Base-by-base conservation (phyloP, 2,888 invertebrate species). In the Sesamia inferens region DNA sequence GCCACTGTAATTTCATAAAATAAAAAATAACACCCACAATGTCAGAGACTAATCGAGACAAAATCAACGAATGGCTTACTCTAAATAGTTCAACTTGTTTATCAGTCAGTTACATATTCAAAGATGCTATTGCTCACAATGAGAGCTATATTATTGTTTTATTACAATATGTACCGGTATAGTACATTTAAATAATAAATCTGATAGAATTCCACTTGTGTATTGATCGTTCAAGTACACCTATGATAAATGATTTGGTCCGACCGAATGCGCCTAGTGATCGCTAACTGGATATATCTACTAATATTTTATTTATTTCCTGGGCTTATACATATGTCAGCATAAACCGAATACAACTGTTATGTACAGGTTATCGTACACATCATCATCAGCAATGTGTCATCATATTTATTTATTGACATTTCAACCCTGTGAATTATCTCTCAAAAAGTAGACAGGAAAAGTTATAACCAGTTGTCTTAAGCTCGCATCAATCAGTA, bases 401-500 rank as follows among this genome's bases (percentile, higher is more conserved):
- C 22, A 22, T 22, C 22, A 22, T 31, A 31, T 31, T 51, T 68
- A n/a, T 31, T 48, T 24, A n/a, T 16, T 5, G 8, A 42, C 22
- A 14, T 48, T 54, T 59, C 16, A 76, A 39, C 44, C 24, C 42
- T 24, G 5, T 19, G 14, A 76, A 47, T 39, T 24, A 22, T 48
- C 5, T 47, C 7, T 47, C 13, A 24, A 48, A 42, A 7, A 55
- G 13, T 16, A 44, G 22, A 47, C 22, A 48, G 2, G 10, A 14
- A 7, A 10, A 47, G 6, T 57, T 24, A 51, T 59, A 24, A 73
- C 24, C 39, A 62, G 22, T 59, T 16, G 51, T 48, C 14, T 10
- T 39, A 24, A 13, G 10, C 19, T 16, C 22, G 13, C 57, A 68
- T 58, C 31, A 78, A 72, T 73, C 62, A 62, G 24, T 39, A 22